phyloP scores from a whole-genome alignment of 2,113 vertebrate species.

The Entomyzon cyanotis region DNA sequence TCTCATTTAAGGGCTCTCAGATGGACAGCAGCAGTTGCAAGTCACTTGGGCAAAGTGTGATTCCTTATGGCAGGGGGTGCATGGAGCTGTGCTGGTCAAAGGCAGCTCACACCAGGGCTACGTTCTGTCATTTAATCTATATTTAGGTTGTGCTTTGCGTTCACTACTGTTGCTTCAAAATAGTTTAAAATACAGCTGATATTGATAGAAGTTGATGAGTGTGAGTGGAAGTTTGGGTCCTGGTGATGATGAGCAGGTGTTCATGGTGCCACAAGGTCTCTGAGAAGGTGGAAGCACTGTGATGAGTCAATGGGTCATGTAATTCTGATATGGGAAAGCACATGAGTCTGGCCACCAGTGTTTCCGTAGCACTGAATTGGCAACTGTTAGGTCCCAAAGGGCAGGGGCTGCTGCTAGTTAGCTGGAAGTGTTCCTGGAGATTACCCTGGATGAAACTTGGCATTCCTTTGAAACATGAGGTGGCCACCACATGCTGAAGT shows the following conservation, averaged over 20 bases:
- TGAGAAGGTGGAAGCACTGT: neutral
- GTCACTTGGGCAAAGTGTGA: neutral
- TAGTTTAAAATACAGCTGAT: neutral
- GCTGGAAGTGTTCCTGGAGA: neutral
- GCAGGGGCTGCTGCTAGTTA: neutral
- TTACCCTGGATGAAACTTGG: neutral
- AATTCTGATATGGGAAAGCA: neutral
- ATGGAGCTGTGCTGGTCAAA: neutral
- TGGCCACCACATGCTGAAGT: neutral
- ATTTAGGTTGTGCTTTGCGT: neutral
- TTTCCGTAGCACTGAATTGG: neutral
- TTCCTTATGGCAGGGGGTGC: neutral
- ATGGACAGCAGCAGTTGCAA: constrained; percentile 39
- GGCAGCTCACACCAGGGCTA: neutral
- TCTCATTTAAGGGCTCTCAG: neutral
- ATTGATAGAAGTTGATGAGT: neutral
- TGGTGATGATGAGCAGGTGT: neutral
- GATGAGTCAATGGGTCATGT: neutral
- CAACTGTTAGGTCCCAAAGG: neutral
- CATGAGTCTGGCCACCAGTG: accelerated
- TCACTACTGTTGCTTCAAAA: neutral
- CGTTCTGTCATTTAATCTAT: neutral
- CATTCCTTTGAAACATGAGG: neutral
- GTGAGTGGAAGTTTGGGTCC: neutral
- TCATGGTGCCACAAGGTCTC: neutral